Percentiles rank a stretch among this genome's conserved stretches.
These are phyloP conservation scores for Yponomeuta malinellus DNA, from an alignment of 2,888 invertebrate genomes.

Conservation along the genomic window DNA sequence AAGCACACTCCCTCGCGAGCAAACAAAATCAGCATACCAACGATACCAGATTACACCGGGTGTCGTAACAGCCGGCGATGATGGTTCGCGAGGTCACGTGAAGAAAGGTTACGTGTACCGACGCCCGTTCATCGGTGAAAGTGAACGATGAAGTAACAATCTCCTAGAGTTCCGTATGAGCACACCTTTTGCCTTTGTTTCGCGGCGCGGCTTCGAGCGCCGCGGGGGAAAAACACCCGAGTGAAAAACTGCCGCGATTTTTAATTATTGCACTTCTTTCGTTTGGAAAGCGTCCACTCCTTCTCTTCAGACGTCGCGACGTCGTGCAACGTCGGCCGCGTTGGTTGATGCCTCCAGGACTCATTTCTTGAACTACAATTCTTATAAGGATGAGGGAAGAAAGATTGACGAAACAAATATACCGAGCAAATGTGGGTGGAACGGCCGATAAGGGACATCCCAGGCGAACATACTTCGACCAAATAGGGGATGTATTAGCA, in stretches of 20 bases:
- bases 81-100: constrained; percentile 45
- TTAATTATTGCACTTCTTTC: neutral
- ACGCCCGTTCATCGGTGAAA: constrained; percentile 39
- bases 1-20: neutral
- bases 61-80: constrained; percentile 29
- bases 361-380: too few species aligned
- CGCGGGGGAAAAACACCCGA: neutral
- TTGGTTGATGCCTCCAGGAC: too few species aligned
- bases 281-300: neutral
- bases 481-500: too few species aligned
- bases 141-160: constrained; percentile 33
- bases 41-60: constrained; percentile 5
- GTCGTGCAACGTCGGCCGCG: too few species aligned
- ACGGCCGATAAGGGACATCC: too few species aligned
- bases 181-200: neutral
- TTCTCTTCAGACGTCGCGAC: too few species aligned
- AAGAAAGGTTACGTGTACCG: constrained; percentile 49
- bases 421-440: too few species aligned
- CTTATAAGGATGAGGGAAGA: too few species aligned
- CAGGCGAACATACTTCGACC: too few species aligned
- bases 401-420: too few species aligned
- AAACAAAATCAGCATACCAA: neutral
- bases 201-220: neutral
- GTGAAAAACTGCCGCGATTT: neutral
- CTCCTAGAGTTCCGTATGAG: constrained; percentile 13